Percentiles rank a stretch among this genome's conserved stretches.
Conservation (phyloP, 2,113 vertebrate species). For the Cynocephalus volans region DNA sequence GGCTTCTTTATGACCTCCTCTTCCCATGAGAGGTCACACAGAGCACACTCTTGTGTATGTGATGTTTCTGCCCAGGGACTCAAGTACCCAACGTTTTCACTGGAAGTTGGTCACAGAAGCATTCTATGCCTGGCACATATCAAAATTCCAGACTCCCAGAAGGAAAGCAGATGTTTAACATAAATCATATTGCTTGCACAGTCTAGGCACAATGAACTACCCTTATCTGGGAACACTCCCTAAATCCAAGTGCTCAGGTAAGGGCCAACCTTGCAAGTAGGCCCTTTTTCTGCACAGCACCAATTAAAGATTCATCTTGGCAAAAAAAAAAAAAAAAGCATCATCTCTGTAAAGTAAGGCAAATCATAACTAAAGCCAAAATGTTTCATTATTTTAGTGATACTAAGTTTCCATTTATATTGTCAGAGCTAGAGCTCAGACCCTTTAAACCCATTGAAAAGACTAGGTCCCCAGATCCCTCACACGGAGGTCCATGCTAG, state of each 20-base stretch:
- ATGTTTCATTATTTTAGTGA: too few species aligned
- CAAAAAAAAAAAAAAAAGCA: background rate
- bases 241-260: conserved; percentile 4
- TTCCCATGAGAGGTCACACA: background rate
- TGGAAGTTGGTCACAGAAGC: background rate
- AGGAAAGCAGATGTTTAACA: background rate
- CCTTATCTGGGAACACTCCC: background rate
- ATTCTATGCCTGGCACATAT: background rate
- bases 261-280: background rate
- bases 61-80: background rate
- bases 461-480: too few species aligned
- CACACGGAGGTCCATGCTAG: too few species aligned
- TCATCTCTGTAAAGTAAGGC: too few species aligned
- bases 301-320: conserved; percentile 4
- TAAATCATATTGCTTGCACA: background rate
- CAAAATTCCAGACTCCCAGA: background rate
- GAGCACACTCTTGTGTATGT: background rate
- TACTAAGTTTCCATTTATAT: too few species aligned
- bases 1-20: background rate
- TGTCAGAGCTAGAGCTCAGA: too few species aligned
- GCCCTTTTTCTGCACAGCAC: background rate
- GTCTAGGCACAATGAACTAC: background rate
- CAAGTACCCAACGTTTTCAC: background rate
- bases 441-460: too few species aligned
- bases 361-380: too few species aligned